Evolutionary conservation across 2,113 vertebrate species (phyloP).

Genomic region (Sylvilagus bachmani): DNA sequence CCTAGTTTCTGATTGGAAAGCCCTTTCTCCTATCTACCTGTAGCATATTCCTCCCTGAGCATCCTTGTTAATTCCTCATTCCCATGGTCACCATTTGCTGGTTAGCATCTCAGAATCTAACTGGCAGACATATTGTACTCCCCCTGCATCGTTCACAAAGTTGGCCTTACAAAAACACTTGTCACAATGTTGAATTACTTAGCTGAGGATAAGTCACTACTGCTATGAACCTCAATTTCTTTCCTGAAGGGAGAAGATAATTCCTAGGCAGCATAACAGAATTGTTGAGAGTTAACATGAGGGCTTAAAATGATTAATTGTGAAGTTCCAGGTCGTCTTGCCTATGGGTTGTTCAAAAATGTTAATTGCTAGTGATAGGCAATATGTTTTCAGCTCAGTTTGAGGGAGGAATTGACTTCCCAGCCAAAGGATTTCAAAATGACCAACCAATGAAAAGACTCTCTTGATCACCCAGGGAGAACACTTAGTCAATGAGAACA

Average conservation of each 20-base stretch:
- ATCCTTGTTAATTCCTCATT: not conserved
- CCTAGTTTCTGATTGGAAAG: not conserved
- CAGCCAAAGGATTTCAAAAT: constrained; percentile 3
- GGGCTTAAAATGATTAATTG: not conserved
- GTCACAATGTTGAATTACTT: not conserved
- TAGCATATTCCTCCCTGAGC: not conserved
- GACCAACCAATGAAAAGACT: not conserved
- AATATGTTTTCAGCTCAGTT: constrained; percentile 4
- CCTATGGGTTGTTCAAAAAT: not conserved
- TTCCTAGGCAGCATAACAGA: not conserved
- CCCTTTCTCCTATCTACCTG: not conserved
- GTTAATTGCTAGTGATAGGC: constrained; percentile 5
- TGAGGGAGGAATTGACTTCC: not conserved
- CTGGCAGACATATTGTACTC: not conserved
- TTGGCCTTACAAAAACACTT: not conserved
- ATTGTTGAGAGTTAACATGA: constrained; percentile 25
- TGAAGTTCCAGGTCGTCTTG: not conserved
- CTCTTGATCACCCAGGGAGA: not conserved
- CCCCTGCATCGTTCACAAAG: not conserved
- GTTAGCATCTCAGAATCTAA: not conserved
- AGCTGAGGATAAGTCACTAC: not conserved
- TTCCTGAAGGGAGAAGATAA: constrained; percentile 45
- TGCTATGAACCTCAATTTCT: not conserved
- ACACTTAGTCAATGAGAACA: not conserved
- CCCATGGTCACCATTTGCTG: not conserved